Conservation (phyloP, 2,113 vertebrate species). For the Pyxicephalus adspersus region DNA sequence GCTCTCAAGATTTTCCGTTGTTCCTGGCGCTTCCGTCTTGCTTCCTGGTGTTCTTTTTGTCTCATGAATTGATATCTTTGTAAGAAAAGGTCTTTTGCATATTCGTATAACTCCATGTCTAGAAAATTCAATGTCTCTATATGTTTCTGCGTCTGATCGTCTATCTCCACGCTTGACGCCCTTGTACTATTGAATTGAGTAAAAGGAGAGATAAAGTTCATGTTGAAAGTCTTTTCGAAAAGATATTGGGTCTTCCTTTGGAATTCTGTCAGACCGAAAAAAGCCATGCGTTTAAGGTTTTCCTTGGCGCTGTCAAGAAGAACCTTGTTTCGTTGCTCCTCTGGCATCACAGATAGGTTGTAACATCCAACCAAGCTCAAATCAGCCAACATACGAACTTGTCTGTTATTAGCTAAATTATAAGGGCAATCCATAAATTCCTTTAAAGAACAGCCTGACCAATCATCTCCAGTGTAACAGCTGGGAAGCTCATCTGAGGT, state of each 20-base stretch:
- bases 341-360: slow-evolving; percentile 89
- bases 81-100: slow-evolving; percentile 93
- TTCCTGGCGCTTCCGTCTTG: slow-evolving; percentile 86
- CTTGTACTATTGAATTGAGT: slow-evolving; percentile 95
- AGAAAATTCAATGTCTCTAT: slow-evolving; percentile 91
- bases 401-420: slow-evolving; percentile 95
- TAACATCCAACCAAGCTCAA: slow-evolving; percentile 96
- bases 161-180: slow-evolving; percentile 90
- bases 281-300: slow-evolving; percentile 93
- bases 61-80: slow-evolving; percentile 93
- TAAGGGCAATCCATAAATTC: slow-evolving; percentile 97
- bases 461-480: slow-evolving; percentile 93
- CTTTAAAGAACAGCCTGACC: slow-evolving; percentile 91
- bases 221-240: slow-evolving; percentile 93
- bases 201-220: slow-evolving; percentile 94
- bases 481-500: slow-evolving; percentile 91
- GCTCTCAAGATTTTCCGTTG: slow-evolving; percentile 78
- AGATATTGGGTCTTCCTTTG: slow-evolving; percentile 97
- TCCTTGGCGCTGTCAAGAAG: slow-evolving; percentile 94
- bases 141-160: slow-evolving; percentile 79
- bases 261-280: slow-evolving; percentile 95
- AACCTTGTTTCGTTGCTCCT: slow-evolving; percentile 87
- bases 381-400: slow-evolving; percentile 95
- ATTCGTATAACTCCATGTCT: slow-evolving; percentile 93
- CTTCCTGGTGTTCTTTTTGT: slow-evolving; percentile 92